These are phyloP conservation scores for Gallinago undulata DNA, from an alignment of 2,113 vertebrate species.

Conservation along the genomic window DNA sequence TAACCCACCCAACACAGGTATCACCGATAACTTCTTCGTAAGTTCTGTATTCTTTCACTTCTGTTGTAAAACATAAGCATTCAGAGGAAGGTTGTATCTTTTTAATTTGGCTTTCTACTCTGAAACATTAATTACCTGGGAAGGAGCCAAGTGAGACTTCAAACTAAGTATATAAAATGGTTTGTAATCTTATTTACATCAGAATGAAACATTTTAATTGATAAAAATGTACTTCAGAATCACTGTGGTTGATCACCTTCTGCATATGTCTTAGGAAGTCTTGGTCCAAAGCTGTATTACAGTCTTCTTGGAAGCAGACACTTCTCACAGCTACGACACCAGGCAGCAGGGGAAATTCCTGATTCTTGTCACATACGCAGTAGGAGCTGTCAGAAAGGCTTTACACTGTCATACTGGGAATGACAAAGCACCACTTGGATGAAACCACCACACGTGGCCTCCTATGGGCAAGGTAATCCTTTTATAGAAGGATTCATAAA, in stretches of 20 bases:
- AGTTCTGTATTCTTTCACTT: background rate
- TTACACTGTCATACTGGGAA: background rate
- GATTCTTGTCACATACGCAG: background rate
- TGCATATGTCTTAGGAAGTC: background rate
- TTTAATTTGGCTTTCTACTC: background rate
- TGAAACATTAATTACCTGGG: background rate
- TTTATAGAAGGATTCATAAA: constrained; percentile 26
- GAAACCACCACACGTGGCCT: background rate
- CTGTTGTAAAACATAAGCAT: background rate
- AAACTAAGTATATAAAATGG: background rate
- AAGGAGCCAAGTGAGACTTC: background rate
- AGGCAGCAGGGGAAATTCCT: constrained; percentile 12
- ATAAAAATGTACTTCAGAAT: constrained; percentile 11
- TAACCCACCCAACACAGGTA: background rate
- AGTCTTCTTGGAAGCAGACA: background rate
- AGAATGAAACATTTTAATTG: background rate
- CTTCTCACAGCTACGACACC: background rate
- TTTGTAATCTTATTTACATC: background rate
- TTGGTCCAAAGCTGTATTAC: background rate
- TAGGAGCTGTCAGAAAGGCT: constrained; percentile 12
- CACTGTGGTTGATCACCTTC: background rate
- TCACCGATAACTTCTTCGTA: background rate
- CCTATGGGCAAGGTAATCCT: constrained; percentile 3
- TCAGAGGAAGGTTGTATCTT: background rate
- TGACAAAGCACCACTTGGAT: constrained; percentile 15